phyloP scores from a whole-genome alignment of 2,797 vertebrate species.

The Lutjanus argentimaculatus region DNA sequence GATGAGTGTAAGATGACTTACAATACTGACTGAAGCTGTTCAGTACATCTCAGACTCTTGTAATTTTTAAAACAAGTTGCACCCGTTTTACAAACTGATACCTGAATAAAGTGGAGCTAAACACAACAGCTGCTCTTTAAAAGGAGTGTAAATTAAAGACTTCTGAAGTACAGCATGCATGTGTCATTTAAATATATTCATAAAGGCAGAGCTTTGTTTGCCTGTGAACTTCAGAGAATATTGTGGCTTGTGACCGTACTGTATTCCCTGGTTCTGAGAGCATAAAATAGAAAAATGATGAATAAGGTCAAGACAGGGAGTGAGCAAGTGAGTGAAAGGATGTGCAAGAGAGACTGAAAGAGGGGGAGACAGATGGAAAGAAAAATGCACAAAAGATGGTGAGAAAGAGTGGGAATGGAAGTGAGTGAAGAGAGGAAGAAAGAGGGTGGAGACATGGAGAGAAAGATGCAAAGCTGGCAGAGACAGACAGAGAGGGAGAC shows the following conservation, averaged over 20 bases:
- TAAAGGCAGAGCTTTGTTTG: slow-evolving; percentile 29
- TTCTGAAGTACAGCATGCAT: not conserved
- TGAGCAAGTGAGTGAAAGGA: slow-evolving; percentile 10
- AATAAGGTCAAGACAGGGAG: slow-evolving; percentile 44
- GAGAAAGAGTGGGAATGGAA: slow-evolving; percentile 43
- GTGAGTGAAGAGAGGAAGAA: slow-evolving; percentile 37
- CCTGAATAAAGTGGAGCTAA: not conserved
- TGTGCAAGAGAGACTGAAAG: slow-evolving; percentile 34
- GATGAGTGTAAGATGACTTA: not conserved
- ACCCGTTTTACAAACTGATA: not conserved
- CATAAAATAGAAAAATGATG: slow-evolving; percentile 45
- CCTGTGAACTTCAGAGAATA: slow-evolving; percentile 14
- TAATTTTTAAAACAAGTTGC: not conserved
- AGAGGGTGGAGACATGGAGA: slow-evolving; percentile 18
- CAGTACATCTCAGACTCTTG: not conserved
- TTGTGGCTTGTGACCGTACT: slow-evolving; percentile 8
- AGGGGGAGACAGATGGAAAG: slow-evolving; percentile 15
- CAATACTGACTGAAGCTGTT: not conserved
- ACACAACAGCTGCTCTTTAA: not conserved
- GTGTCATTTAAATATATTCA: slow-evolving; percentile 10
- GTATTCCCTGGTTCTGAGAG: slow-evolving; percentile 11
- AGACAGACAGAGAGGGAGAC: slow-evolving; percentile 29
- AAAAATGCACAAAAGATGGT: slow-evolving; percentile 49
- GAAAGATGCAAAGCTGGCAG: slow-evolving; percentile 53
- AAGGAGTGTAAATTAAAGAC: not conserved